Base-by-base conservation (phyloP, 2,888 invertebrate genomes). In the Beris chalybata region DNA sequence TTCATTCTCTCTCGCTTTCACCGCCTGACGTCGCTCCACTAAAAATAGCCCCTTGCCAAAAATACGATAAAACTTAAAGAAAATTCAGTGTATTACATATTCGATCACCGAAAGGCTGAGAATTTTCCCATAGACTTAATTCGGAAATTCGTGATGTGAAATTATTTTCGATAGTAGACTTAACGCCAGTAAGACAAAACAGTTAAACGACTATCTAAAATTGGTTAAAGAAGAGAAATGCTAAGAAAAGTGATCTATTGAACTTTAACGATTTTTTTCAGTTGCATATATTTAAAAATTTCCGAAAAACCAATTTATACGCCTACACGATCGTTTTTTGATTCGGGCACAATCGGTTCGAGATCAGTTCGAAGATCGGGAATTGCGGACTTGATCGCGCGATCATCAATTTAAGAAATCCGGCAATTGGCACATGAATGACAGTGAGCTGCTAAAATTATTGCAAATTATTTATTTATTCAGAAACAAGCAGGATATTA, bases 1-100 rank as follows among this genome's bases (percentile, higher is more conserved):
- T 22, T 22, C 22, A 22, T 22, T 22, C 47, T 9, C 38, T 7
- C 45, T 45, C 58, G 45, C 43, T 59, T 59, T 22, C 11, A 32
- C 48, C 47, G 50, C 52, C 61, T 64, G 56, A 57, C 63, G 57
- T 64, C 50, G 57, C 38, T 15, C 12, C 12, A 67, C 72, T 71
- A 72, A 71, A 72, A 71, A 72, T 72, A 72, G 65, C 71, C 70
- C 61, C 29, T 71, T 66, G 72, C 71, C 71, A 71, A 72, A 72
- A 72, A 71, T 72, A 71, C 71, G 64, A 71, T 71, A 53, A 56
- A 68, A 69, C 70, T 70, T 32, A 61, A 50, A 61, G 61, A 61
- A 61, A 61, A 61, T 38, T 50, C 61, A 61, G 61, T 61, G 32
- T 50, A 45, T 22, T 29, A 58, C 58, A 47, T 6, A 45, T 58